Conservation (phyloP, 2,797 vertebrate genomes). For the Pitangus sulphuratus region DNA sequence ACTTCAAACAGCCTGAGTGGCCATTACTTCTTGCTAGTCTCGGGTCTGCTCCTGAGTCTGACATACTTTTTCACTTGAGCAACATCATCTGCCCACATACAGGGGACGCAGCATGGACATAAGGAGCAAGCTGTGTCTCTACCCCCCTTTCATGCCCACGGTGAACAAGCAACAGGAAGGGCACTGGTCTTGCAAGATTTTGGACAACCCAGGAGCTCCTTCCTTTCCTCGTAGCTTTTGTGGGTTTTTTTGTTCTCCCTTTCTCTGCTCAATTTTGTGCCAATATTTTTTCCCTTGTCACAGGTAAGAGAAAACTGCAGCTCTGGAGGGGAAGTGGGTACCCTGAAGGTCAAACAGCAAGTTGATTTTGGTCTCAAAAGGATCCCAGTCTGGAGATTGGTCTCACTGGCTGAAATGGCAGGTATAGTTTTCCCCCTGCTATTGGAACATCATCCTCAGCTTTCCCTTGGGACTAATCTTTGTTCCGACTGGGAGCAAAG, state of each 20-base stretch:
- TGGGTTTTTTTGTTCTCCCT: not conserved
- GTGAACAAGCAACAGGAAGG: not conserved
- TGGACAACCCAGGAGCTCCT: not conserved
- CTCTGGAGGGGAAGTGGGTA: not conserved
- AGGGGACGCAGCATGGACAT: rapidly evolving
- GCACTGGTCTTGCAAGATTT: not conserved
- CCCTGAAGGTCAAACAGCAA: not conserved
- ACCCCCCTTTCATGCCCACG: rapidly evolving
- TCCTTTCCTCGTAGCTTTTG: not conserved
- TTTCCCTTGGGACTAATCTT: not conserved
- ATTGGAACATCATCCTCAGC: not conserved
- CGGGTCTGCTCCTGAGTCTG: not conserved
- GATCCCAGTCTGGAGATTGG: not conserved
- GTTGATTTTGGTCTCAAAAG: not conserved
- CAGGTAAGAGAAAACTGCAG: not conserved
- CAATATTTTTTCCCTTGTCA: not conserved
- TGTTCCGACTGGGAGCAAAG: not conserved
- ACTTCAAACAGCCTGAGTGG: not conserved
- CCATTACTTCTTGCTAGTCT: not conserved
- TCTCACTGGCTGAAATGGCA: not conserved
- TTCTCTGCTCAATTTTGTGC: not conserved
- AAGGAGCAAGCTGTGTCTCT: not conserved
- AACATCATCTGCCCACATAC: not conserved
- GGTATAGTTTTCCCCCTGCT: not conserved
- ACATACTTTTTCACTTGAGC: not conserved